Percentiles rank a stretch among this genome's conserved stretches.
phyloP scores from a whole-genome alignment of 2,113 vertebrate species.

The Garra rufa region DNA sequence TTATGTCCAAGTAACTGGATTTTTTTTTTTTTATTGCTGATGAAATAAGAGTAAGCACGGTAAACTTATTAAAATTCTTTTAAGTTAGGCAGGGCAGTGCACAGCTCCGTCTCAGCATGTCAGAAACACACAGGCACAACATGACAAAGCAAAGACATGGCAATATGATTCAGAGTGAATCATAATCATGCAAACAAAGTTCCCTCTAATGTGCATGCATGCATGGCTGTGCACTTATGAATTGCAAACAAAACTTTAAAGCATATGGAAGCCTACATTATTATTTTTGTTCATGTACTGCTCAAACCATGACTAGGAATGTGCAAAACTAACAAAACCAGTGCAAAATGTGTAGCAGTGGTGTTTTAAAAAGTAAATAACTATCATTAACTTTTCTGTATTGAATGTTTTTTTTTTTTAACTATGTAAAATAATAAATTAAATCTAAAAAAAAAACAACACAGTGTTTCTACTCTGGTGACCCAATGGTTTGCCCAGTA shows the following conservation, averaged over 20 bases:
- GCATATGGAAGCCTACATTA: background rate
- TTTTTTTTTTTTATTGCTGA: background rate
- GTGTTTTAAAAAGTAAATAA: background rate
- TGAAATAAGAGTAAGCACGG: background rate
- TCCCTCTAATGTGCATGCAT: background rate
- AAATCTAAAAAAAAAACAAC: background rate
- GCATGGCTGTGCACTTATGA: background rate
- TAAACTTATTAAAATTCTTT: background rate
- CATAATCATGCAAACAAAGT: background rate
- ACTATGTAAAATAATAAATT: background rate
- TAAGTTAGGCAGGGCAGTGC: background rate
- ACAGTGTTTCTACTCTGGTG: background rate
- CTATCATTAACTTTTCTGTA: background rate
- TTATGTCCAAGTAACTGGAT: background rate
- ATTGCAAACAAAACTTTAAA: background rate
- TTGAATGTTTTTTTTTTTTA: background rate
- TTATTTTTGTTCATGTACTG: background rate
- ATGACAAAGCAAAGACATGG: background rate
- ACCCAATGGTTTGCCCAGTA: background rate
- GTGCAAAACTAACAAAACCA: background rate
- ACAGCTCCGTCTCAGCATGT: background rate
- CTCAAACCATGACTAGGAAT: background rate
- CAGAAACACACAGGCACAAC: background rate
- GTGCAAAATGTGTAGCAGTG: background rate
- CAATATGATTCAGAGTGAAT: constrained; percentile 1